phyloP scores from a whole-genome alignment of 1,140 invertebrate species.

The Metaphire vulgaris region DNA sequence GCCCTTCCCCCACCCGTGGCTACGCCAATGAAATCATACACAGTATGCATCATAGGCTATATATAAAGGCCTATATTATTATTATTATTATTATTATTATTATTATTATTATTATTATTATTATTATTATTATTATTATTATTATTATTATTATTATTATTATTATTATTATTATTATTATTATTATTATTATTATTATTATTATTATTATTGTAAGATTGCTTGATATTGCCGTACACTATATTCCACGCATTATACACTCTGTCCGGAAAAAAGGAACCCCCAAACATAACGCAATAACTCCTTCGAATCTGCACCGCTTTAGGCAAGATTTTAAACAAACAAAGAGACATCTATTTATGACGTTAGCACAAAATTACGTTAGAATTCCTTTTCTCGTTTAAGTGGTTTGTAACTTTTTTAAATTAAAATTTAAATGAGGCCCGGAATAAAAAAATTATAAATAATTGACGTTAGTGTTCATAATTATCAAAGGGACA shows the following conservation, averaged over 20 bases:
- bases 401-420: too few relatives aligned
- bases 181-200: conserved; percentile 19
- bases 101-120: conserved; percentile 3
- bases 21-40: neutral
- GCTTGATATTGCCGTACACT: neutral
- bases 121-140: conserved; percentile 5
- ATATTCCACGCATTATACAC: neutral
- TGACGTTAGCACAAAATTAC: neutral
- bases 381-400: too few relatives aligned
- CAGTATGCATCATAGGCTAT: neutral
- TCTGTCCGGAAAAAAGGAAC: neutral
- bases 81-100: conserved; percentile 2
- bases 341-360: too few relatives aligned
- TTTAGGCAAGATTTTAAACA: too few relatives aligned
- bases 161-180: conserved; percentile 6
- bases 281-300: neutral
- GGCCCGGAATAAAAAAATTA: too few relatives aligned
- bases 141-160: conserved; percentile 22
- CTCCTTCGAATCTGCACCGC: neutral
- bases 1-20: neutral
- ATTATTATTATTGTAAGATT: conserved; percentile 6
- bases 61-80: neutral
- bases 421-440: too few relatives aligned
- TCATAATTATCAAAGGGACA: too few relatives aligned
- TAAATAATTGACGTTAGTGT: too few relatives aligned